phyloP scores from a whole-genome alignment of 2,888 invertebrate species.

The Amphimallon solstitiale region DNA sequence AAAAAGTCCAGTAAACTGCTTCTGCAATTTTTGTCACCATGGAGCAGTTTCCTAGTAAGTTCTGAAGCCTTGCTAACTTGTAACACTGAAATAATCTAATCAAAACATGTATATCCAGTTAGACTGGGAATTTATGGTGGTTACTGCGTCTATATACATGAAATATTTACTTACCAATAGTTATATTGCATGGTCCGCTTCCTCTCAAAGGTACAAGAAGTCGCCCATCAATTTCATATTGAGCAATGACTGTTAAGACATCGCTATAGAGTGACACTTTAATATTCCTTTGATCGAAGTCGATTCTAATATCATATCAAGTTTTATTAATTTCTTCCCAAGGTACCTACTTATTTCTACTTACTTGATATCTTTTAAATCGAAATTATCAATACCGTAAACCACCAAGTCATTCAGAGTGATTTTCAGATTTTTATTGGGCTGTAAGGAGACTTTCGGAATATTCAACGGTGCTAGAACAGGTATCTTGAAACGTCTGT shows the following conservation, averaged over 20 bases:
- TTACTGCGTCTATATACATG: too few relatives aligned
- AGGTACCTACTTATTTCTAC: too few relatives aligned
- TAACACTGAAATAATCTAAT: too few relatives aligned
- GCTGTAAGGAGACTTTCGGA: conserved; percentile 44
- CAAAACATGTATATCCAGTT: too few relatives aligned
- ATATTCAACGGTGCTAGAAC: conserved; percentile 48
- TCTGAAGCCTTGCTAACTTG: too few relatives aligned
- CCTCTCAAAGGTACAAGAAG: conserved; percentile 33
- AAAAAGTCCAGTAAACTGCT: too few relatives aligned
- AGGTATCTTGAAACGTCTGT: conserved; percentile 49
- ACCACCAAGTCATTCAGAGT: conserved; percentile 44
- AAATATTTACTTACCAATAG: conserved; percentile 32
- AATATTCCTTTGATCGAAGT: conserved; percentile 23
- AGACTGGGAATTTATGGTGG: too few relatives aligned
- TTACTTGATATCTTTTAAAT: conserved; percentile 44
- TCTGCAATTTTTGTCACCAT: too few relatives aligned
- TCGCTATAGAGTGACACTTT: conserved; percentile 16
- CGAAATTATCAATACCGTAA: conserved; percentile 45
- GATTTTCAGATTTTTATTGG: conserved; percentile 43
- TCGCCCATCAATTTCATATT: conserved; percentile 36
- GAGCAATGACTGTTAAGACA: conserved; percentile 8
- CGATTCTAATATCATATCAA: conserved; percentile 16
- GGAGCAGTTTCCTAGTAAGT: too few relatives aligned
- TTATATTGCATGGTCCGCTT: conserved; percentile 29
- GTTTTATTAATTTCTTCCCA: too few relatives aligned